phyloP scores from a whole-genome alignment of 2,888 invertebrate species.

The Drosophila subquinaria region DNA sequence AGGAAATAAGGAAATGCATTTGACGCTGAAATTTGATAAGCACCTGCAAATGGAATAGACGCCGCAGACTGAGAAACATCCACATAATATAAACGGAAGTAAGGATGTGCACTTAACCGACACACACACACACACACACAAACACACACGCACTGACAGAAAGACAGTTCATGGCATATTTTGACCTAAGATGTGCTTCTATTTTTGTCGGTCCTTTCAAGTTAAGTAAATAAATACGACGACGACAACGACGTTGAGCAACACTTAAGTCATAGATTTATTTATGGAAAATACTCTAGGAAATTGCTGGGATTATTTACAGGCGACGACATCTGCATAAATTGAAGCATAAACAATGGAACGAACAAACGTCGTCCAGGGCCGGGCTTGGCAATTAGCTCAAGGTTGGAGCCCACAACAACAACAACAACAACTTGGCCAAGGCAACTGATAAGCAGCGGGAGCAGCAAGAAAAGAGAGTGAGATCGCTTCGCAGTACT shows the following conservation, averaged over 20 bases:
- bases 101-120: slow-evolving; percentile 49
- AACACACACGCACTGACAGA: not conserved
- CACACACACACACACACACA: no score
- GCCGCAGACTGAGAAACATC: slow-evolving; percentile 13
- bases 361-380: slow-evolving; percentile 5
- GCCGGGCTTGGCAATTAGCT: slow-evolving; percentile 30
- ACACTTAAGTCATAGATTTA: slow-evolving; percentile 45
- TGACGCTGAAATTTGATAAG: slow-evolving; percentile 46
- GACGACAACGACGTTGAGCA: slow-evolving; percentile 19
- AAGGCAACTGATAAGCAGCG: slow-evolving; percentile 32
- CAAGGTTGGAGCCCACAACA: slow-evolving; percentile 39
- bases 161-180: slow-evolving; percentile 8
- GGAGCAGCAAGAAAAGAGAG: slow-evolving; percentile 5
- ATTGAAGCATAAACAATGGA: slow-evolving; percentile 39
- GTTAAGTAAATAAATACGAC: slow-evolving; percentile 28
- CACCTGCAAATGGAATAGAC: slow-evolving; percentile 41
- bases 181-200: slow-evolving; percentile 28
- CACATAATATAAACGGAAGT: slow-evolving; percentile 41
- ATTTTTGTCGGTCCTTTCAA: slow-evolving; percentile 34
- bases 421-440: slow-evolving; percentile 45
- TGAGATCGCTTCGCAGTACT: slow-evolving; percentile 1
- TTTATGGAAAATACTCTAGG: slow-evolving; percentile 32
- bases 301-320: slow-evolving; percentile 36
- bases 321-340: slow-evolving; percentile 38
- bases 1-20: slow-evolving; percentile 42